Evolutionary conservation across 2,797 vertebrate species (phyloP).

Genomic region (Buphagus erythrorhynchus): DNA sequence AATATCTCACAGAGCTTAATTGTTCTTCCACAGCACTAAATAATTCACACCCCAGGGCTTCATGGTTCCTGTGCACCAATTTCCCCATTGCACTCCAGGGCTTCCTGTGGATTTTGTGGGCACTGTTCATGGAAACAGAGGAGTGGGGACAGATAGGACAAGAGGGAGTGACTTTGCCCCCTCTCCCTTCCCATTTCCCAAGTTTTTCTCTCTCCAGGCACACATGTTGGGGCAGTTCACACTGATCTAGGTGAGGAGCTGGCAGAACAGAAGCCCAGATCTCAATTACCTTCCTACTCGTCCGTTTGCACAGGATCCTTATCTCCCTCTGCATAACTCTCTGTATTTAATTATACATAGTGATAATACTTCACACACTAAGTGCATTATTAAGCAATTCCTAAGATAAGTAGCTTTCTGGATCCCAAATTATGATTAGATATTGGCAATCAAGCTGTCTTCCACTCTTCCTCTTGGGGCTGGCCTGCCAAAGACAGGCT

Average conservation of each 20-base stretch:
- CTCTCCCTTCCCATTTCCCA: neutral
- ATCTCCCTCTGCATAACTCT: neutral
- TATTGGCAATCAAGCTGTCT: constrained; percentile 38
- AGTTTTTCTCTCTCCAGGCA: neutral
- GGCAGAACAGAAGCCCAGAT: constrained; percentile 17
- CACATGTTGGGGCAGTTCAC: neutral
- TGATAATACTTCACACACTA: neutral
- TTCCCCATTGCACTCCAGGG: neutral
- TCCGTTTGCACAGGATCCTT: constrained; percentile 30
- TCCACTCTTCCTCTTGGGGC: neutral
- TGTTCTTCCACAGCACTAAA: neutral
- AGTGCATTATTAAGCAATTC: constrained; percentile 1
- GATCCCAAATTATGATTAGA: constrained; percentile 3
- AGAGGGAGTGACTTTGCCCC: neutral
- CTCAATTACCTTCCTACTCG: constrained; percentile 24
- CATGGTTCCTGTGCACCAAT: neutral
- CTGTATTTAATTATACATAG: neutral
- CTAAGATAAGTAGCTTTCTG: constrained; percentile 14
- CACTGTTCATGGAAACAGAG: neutral
- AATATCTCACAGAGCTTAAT: neutral
- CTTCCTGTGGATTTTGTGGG: neutral
- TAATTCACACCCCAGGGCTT: constrained; percentile 27
- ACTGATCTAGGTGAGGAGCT: constrained; percentile 2
- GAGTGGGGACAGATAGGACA: neutral
- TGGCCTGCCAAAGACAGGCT: neutral